Evolutionary conservation across 2,113 vertebrate genomes (phyloP).

Genomic region (Chloebia gouldiae): DNA sequence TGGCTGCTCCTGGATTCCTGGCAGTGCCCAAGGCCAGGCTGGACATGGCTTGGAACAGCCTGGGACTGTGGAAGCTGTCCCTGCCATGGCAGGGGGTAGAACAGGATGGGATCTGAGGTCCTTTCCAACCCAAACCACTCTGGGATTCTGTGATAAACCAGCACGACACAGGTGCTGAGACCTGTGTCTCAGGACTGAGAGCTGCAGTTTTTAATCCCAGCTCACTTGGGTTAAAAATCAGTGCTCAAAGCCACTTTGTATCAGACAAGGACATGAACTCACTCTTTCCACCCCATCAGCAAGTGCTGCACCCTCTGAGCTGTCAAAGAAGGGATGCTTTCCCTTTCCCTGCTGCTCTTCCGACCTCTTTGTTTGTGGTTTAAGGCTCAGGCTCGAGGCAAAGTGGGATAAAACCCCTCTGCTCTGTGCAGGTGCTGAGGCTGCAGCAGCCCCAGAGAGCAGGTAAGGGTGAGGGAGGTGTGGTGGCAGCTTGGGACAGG

Average conservation of each 20-base stretch:
- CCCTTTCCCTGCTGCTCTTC: background rate
- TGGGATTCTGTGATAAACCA: background rate
- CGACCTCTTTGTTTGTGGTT: background rate
- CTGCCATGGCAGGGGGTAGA: background rate
- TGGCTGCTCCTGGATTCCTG: background rate
- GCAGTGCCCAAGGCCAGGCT: fast-evolving
- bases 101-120: background rate
- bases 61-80: background rate
- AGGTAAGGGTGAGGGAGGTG: background rate
- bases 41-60: fast-evolving
- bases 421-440: background rate
- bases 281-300: background rate
- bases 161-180: too few species aligned
- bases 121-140: background rate
- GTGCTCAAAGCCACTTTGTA: background rate
- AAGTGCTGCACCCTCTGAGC: background rate
- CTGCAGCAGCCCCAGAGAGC: background rate
- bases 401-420: background rate
- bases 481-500: background rate
- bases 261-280: background rate
- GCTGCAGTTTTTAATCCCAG: background rate
- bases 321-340: background rate
- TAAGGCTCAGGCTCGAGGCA: background rate
- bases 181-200: too few species aligned
- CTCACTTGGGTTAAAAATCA: background rate